These are phyloP conservation scores for Ictalurus furcatus DNA, from an alignment of 2,113 vertebrate genomes.

Conservation along the genomic window DNA sequence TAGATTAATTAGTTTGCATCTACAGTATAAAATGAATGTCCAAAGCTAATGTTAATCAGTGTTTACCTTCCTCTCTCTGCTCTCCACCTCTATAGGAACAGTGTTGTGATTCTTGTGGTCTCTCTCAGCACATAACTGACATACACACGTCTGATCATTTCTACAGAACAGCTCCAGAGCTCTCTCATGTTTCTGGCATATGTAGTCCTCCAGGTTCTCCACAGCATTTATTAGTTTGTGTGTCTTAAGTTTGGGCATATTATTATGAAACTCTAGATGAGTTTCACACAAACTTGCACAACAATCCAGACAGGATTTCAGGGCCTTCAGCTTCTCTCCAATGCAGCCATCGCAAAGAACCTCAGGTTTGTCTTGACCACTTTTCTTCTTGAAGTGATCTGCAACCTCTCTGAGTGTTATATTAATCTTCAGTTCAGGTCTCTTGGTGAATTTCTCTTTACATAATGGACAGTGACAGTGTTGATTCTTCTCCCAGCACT, in stretches of 20 bases:
- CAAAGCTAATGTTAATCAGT: not conserved
- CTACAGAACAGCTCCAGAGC: constrained; percentile 64
- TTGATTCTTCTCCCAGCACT: not conserved
- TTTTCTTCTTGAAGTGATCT: not conserved
- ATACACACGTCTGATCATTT: not conserved
- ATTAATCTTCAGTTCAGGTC: constrained; percentile 10
- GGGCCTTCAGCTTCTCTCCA: not conserved
- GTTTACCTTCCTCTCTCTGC: constrained; percentile 3
- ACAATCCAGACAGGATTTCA: constrained; percentile 18
- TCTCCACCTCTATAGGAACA: not conserved
- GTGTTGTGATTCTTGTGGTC: constrained; percentile 11
- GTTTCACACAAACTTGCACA: not conserved
- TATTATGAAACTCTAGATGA: not conserved
- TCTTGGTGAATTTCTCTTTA: not conserved
- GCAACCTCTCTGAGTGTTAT: not conserved
- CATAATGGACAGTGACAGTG: not conserved
- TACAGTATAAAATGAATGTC: not conserved
- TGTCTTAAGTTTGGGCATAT: not conserved
- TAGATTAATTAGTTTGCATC: not conserved
- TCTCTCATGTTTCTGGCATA: constrained; percentile 54
- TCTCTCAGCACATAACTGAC: not conserved
- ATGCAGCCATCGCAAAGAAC: constrained; percentile 61
- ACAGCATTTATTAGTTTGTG: constrained; percentile 1
- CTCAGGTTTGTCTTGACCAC: constrained; percentile 7
- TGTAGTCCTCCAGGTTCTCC: constrained; percentile 4